These are phyloP conservation scores for Dryobotodes eremita DNA, from an alignment of 2,888 invertebrate species.

Conservation along the genomic window DNA sequence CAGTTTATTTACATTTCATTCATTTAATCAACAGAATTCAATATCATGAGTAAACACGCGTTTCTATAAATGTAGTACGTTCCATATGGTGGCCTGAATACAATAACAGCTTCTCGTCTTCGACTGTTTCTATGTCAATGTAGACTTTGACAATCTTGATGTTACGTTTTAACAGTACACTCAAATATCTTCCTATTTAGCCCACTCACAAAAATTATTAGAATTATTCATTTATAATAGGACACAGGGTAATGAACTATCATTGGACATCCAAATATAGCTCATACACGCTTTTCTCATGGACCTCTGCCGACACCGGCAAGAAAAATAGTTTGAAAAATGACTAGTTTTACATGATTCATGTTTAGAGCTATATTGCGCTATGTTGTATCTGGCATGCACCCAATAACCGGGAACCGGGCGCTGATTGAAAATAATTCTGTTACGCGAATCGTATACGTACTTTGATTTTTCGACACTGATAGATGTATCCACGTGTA, in stretches of 20 bases:
- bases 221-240: neutral
- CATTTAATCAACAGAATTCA: neutral
- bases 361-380: slow-evolving; percentile 31
- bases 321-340: neutral
- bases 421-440: slow-evolving; percentile 66
- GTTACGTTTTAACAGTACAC: neutral
- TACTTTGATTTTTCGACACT: slow-evolving; percentile 47
- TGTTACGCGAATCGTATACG: slow-evolving; percentile 48
- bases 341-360: slow-evolving; percentile 33
- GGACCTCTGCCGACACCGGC: neutral
- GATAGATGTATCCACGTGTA: slow-evolving; percentile 46
- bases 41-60: neutral
- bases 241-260: slow-evolving; percentile 14
- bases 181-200: neutral
- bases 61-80: neutral
- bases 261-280: slow-evolving; percentile 7
- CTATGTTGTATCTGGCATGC: slow-evolving; percentile 55
- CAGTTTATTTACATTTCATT: neutral
- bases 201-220: neutral
- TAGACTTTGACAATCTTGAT: neutral
- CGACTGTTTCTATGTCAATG: neutral
- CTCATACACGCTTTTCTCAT: neutral
- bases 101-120: neutral
- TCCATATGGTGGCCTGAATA: neutral
- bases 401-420: slow-evolving; percentile 56